phyloP scores from a whole-genome alignment of 1,140 invertebrate species.

The Wasmannia auropunctata region DNA sequence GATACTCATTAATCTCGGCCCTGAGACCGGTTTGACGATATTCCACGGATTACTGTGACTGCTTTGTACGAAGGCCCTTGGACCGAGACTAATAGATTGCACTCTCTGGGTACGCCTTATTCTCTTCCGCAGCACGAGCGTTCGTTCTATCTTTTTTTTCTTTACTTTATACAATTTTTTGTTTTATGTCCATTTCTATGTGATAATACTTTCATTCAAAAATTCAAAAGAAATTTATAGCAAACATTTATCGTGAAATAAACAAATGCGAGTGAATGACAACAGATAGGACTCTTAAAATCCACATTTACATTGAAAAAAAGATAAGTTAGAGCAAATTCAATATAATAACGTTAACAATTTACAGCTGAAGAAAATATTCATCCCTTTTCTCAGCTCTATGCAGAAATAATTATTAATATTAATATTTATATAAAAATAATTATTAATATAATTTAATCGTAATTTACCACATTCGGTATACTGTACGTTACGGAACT shows the following conservation, averaged over 20 bases:
- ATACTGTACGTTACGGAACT: neutral
- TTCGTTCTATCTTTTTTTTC: constrained; percentile 17
- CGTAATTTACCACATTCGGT: neutral
- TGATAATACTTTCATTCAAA: neutral
- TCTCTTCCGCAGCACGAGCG: neutral
- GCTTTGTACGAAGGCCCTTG: constrained; percentile 36
- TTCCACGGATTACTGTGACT: constrained; percentile 50
- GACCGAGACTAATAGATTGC: constrained; percentile 69
- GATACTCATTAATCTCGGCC: constrained; percentile 51
- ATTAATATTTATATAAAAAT: constrained; percentile 11
- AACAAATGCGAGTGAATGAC: constrained; percentile 8
- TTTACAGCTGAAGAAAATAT: neutral
- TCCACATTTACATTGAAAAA: constrained; percentile 28
- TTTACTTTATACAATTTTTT: neutral
- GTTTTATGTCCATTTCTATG: too few species aligned
- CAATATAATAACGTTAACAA: neutral
- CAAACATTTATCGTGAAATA: neutral
- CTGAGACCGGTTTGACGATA: constrained; percentile 59
- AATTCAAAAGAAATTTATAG: constrained; percentile 47
- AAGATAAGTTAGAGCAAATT: neutral
- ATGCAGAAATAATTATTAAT: too few species aligned
- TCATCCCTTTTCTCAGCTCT: neutral
- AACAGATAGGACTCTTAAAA: constrained; percentile 1
- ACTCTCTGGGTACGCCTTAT: neutral
- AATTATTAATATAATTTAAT: neutral